Evolutionary conservation across 2,797 vertebrate genomes (phyloP).

Genomic region (Eospalax fontanierii): DNA sequence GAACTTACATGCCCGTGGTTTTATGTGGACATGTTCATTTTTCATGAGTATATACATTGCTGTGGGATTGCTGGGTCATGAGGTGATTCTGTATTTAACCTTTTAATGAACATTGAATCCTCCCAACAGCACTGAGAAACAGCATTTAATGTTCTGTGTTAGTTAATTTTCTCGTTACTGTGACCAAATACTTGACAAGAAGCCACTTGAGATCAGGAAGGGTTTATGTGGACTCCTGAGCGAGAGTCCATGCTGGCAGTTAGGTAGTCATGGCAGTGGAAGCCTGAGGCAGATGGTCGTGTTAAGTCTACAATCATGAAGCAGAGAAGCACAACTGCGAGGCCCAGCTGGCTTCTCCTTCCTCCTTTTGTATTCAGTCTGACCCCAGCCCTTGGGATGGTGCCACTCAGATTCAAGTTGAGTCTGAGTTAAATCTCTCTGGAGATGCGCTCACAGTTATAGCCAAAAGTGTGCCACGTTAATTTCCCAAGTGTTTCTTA

Average conservation of each 20-base stretch:
- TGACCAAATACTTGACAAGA: too few species aligned
- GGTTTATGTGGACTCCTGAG: too few species aligned
- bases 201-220: too few species aligned
- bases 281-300: too few species aligned
- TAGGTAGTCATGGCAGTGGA: too few species aligned
- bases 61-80: not conserved
- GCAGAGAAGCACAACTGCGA: too few species aligned
- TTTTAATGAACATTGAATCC: too few species aligned
- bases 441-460: not conserved
- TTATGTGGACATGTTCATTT: slow-evolving; percentile 2
- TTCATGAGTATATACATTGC: not conserved
- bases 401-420: not conserved
- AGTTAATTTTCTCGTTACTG: too few species aligned
- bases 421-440: not conserved
- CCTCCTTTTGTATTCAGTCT: not conserved
- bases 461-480: not conserved
- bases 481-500: slow-evolving; percentile 8
- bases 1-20: not conserved
- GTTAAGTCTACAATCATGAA: too few species aligned
- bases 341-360: not conserved
- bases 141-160: too few species aligned
- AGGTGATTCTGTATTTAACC: not conserved
- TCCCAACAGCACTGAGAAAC: too few species aligned
- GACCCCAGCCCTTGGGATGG: not conserved
- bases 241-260: too few species aligned